Evolutionary conservation across 2,113 vertebrate genomes (phyloP), one percentile per base, ranked within the genome.

Genomic region (Saiga tatarica): DNA sequence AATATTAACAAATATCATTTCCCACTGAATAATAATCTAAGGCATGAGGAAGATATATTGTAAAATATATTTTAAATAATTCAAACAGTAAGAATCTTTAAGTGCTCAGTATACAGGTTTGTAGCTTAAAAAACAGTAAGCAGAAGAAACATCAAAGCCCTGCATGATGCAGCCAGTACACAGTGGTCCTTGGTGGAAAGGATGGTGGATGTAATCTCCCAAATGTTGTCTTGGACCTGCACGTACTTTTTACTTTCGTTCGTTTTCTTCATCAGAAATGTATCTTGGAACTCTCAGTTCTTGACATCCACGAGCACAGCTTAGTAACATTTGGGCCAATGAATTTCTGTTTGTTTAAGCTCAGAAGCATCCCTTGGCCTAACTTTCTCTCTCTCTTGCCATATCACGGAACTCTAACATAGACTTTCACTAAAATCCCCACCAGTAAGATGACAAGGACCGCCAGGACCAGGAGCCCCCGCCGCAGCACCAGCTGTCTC

Each of bases 401-500:
- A 21, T 30, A 1, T 94, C 87, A 96, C 23, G 95, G 45, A 86
- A 79, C 9, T 82, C 23, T 28, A 50, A 97, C 74, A 28, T 47
- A 98, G 0, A 99, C 59, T 94, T 97, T 95, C 79, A 99, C 94
- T 92, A 98, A 92, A 62, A 99, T 3, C 23, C 99, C 99, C 3
- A 52, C 60, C 21, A 99, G 79, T 95, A 99, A 91, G 7, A 98
- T 21, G 3, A 91, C 4, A 0, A 98, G 0, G 0, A 96, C 94
- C 0, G 89, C 30, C 0, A 97, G 94, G 12, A 98, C 50, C 19
- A 98, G 95, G 47, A 99, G 84, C 5, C 82, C 95, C 0, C 98
- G 96, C 5, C 33, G 81, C 1, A 98, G 2, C 17, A 97, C 2
- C 94, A 99, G 8, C 1, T 98, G 93, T 10, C 67, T 98, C 94